Percentiles rank a stretch among this genome's conserved stretches.
Evolutionary conservation across 2,113 vertebrate species (phyloP).

Genomic region (Corythoichthys haematopterus): DNA sequence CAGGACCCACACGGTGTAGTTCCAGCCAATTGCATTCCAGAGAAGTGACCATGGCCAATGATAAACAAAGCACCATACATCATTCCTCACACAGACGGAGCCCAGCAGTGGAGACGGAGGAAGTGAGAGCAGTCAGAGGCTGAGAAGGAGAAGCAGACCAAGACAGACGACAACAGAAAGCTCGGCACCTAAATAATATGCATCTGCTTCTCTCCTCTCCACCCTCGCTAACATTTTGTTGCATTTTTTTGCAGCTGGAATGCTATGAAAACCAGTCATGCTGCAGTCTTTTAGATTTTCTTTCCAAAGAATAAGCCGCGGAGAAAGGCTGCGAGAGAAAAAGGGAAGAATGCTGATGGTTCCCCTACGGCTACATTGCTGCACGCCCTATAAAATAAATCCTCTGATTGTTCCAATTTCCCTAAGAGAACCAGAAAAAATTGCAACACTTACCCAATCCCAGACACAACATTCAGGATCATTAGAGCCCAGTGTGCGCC

Average conservation of each 20-base stretch:
- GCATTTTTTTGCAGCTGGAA: conserved; percentile 53
- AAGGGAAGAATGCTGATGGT: conserved; percentile 25
- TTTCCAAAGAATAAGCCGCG: conserved; percentile 23
- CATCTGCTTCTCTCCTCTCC: conserved; percentile 54
- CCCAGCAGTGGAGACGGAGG: conserved; percentile 53
- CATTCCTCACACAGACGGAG: conserved; percentile 67
- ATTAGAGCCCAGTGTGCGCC: conserved; percentile 59
- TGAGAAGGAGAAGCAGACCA: conserved; percentile 40
- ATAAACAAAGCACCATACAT: conserved; percentile 78
- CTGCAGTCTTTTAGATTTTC: conserved; percentile 54
- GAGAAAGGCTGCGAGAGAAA: conserved; percentile 28
- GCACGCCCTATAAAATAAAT: conserved; percentile 29
- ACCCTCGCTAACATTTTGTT: conserved; percentile 57
- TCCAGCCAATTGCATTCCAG: conserved; percentile 82
- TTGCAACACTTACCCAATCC: conserved; percentile 70
- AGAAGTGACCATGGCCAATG: conserved; percentile 77
- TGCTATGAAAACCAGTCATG: conserved; percentile 52
- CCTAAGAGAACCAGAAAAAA: conserved; percentile 48
- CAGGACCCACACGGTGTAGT: conserved; percentile 77
- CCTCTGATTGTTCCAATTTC: conserved; percentile 62
- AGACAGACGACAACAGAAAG: conserved; percentile 50
- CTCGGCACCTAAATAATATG: conserved; percentile 44
- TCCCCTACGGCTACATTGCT: conserved; percentile 27
- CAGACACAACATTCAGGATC: conserved; percentile 62
- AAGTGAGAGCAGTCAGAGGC: conserved; percentile 44